Base-by-base conservation (phyloP, 2,113 vertebrate genomes). In the Elachura formosa region DNA sequence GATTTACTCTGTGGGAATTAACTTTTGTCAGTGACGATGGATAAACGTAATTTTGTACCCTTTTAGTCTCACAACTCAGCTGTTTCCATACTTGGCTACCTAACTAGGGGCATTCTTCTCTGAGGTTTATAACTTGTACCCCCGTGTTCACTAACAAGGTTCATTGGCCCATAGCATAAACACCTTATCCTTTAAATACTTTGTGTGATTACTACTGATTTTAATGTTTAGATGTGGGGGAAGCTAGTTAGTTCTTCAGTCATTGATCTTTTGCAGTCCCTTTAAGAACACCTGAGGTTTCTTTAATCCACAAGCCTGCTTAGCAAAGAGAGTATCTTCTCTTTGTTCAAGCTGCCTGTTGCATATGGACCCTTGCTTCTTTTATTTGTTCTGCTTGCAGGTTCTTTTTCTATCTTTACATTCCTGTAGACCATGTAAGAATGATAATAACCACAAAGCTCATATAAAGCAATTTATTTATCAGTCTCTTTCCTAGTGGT, bases 121-220 rank as follows among this genome's bases (percentile, higher is more conserved):
- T 40, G 22, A 62, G 25, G 23, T 84, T 76, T 45, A 2, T 46
- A 46, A 11, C 9, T 81, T 19, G 11, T 17, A 17, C 40, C 25
- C 12, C 3, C 0, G 0, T 43, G 7, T 64, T 92, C 33, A 25
- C 48, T 54, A 41, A 8, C 2, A 0, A 31, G 82, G 31, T 66
- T 84, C 22, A 36, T 48, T 68, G 64, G 15, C 59, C 11, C 5
- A 2, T 33, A 49, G 10, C 33, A 19, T 28, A 33, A 79, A 59
- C 21, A 75, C 11, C 8, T 52, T 67, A 16, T 77, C 1, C n/a
- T 31, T 54, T 34, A 67, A 80, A 19, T 64, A 19, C 21, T 81
- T 40, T 4, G 11, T 62, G 58, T 58, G n/a, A 33, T 59, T n/a
- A 6, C 34, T 63, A 5, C 40, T 45, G 31, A 59, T 79, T 54